Base-by-base conservation (phyloP, 2,888 invertebrate species). In the Stenodera caucasica region DNA sequence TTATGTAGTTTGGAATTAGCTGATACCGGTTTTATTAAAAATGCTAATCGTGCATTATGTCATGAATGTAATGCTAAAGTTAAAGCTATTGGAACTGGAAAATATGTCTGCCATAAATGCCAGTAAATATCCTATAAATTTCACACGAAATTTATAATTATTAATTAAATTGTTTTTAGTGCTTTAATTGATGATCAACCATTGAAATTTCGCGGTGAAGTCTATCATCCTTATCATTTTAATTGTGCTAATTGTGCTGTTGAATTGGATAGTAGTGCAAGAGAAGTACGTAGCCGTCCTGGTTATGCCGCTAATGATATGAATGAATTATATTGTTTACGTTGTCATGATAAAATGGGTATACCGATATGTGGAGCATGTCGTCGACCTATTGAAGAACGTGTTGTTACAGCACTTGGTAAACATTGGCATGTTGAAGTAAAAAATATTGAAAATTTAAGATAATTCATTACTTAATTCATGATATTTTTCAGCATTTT, bases 351-450 rank as follows among this genome's bases (percentile, higher is more conserved):
- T 81, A 98, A 98, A 84, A 98, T 99, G 98, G 98, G 98, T 29
- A 97, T 99, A 67, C 98, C 99, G n/a, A 99, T 99, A 72, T 99
- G 99, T 81, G 99, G 98, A 30, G 99, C 99, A 55, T 99, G 99
- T 80, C 91, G 98, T 55, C 90, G 98, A 29, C 99, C 99, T 0
- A 98, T 99, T 69, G 99, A 99, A 81, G 99, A 99, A 80, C 86
- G 99, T 62, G 97, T 99, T 29, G 98, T 99, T 9, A 98, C 98
- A 32, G 99, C 99, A 11, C 84, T 99, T 29, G 99, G 97, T 29
- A 98, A 98, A 82, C 94, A 97, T 78, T 98, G 97, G 97, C 98
- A 98, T 80, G 97, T 98, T 26, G 97, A 97, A 86, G 91, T 91
- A 79, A 70, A 53, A 57, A 18, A 26, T 23, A n/a, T 1, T 5